Base-by-base conservation (phyloP, 2,888 invertebrate genomes). In the Petrophora chlorosata region DNA sequence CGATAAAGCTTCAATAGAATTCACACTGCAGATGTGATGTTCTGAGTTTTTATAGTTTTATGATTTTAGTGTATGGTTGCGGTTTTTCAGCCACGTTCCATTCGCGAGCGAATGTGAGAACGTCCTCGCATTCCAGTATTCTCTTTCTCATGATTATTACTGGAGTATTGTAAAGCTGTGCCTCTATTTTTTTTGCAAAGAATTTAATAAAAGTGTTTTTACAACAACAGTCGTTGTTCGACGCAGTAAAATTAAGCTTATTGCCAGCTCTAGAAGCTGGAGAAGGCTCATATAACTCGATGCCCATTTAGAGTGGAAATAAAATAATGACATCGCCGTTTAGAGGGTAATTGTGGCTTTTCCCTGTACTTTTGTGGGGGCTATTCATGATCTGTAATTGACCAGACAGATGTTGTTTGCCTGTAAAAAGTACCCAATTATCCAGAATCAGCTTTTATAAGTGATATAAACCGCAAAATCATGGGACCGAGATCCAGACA, bases 201-300 rank as follows among this genome's bases (percentile, higher is more conserved):
- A 38, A 47, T 59, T 45, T 50, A n/a, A 59, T 61, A 59, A 61
- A 61, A 54, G 58, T 61, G 54, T 58, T 60, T 65, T 65, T 65
- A 66, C 64, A 66, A 60, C 62, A 52, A 55, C 64, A 50, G 66
- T 68, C 50, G 38, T 39, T 30, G 42, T 48, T 47, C 25, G 48
- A 41, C 14, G 49, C 58, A 59, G 60, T 73, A 72, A 67, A 74
- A 70, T 68, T 61, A 67, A 61, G 51, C 63, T 62, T 60, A 67
- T 64, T 65, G 53, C 35, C 56, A 40, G 55, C 57, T 61, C 42
- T 60, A 53, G 64, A 63, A 52, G 51, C 45, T n/a, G n/a, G n/a
- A 42, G 26, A 56, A 47, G 48, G 52, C 46, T 53, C 54, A 56
- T 61, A 61, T 56, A 63, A 57, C 53, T 50, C 26, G 52, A 56